A percentile compares a stretch with the other conserved stretches of the same genome.
phyloP scores from a whole-genome alignment of 2,113 vertebrate genomes.

The Laticauda colubrina region DNA sequence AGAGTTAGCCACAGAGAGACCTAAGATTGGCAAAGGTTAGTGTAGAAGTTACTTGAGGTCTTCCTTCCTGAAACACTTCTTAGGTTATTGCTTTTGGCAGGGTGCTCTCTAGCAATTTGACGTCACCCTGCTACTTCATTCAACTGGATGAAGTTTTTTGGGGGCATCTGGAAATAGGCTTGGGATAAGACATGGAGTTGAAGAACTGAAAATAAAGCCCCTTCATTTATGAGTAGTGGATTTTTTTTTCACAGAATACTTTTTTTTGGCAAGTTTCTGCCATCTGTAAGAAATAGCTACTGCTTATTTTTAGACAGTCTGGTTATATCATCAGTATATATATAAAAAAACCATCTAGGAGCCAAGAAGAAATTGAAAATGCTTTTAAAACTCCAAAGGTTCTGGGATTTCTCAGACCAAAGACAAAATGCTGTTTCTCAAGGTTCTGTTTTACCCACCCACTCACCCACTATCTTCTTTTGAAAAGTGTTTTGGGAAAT shows the following conservation, averaged over 20 bases:
- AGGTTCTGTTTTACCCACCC: slow-evolving; percentile 21
- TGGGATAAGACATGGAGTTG: neutral
- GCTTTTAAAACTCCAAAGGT: slow-evolving; percentile 45
- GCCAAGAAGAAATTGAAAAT: slow-evolving; percentile 42
- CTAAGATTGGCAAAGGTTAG: neutral
- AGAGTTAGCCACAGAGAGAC: neutral
- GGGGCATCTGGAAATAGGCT: neutral
- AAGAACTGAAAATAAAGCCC: neutral
- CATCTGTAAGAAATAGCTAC: slow-evolving; percentile 37
- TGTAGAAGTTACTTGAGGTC: neutral
- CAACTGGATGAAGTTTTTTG: neutral
- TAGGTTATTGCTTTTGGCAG: neutral
- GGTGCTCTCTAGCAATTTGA: neutral
- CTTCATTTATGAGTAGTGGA: neutral
- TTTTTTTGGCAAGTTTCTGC: neutral
- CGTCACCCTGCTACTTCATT: neutral
- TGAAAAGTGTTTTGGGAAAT: slow-evolving; percentile 63
- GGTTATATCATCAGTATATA: slow-evolving; percentile 52
- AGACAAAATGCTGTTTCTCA: slow-evolving; percentile 32
- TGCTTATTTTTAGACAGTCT: slow-evolving; percentile 42
- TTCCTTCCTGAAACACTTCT: neutral
- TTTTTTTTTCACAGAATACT: neutral
- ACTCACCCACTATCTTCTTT: slow-evolving; percentile 21
- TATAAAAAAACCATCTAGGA: neutral
- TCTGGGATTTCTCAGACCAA: slow-evolving; percentile 43